A percentile compares a stretch with the other conserved stretches of the same genome.
These are phyloP conservation scores for Desmodus rotundus DNA, from an alignment of 2,113 vertebrate genomes.

Conservation along the genomic window DNA sequence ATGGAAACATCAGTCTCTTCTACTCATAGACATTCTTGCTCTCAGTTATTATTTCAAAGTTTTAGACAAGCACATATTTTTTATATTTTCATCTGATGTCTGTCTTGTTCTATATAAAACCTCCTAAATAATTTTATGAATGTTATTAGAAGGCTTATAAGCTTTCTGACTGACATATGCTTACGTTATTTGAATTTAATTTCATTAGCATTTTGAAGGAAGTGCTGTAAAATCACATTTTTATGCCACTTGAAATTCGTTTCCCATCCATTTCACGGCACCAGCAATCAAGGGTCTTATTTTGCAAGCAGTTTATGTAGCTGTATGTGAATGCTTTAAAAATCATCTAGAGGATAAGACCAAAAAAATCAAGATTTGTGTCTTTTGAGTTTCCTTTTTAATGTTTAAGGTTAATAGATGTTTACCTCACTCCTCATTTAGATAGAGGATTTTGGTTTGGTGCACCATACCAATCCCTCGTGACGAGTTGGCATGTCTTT, in stretches of 20 bases:
- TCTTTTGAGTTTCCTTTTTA: not conserved
- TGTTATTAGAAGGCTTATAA: conserved; percentile 13
- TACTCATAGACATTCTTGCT: not conserved
- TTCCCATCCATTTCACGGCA: not conserved
- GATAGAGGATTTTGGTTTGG: not conserved
- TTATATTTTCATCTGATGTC: not conserved
- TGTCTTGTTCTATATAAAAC: conserved; percentile 37
- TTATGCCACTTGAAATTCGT: not conserved
- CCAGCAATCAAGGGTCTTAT: not conserved
- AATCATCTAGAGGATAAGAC: not conserved
- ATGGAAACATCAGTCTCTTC: not conserved
- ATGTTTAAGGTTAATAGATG: not conserved
- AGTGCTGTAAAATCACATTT: conserved; percentile 3
- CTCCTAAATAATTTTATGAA: not conserved
- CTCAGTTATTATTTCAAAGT: not conserved
- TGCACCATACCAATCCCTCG: not conserved
- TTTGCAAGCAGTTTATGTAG: not conserved
- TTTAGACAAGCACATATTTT: not conserved
- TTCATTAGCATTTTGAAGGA: conserved; percentile 24
- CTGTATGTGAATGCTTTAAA: not conserved
- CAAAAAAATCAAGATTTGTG: not conserved
- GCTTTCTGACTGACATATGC: not conserved
- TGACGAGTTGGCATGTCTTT: not conserved
- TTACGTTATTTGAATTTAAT: not conserved
- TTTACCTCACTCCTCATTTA: not conserved